Base-by-base conservation (phyloP, 2,797 vertebrate species). In the Peromyscus eremicus region DNA sequence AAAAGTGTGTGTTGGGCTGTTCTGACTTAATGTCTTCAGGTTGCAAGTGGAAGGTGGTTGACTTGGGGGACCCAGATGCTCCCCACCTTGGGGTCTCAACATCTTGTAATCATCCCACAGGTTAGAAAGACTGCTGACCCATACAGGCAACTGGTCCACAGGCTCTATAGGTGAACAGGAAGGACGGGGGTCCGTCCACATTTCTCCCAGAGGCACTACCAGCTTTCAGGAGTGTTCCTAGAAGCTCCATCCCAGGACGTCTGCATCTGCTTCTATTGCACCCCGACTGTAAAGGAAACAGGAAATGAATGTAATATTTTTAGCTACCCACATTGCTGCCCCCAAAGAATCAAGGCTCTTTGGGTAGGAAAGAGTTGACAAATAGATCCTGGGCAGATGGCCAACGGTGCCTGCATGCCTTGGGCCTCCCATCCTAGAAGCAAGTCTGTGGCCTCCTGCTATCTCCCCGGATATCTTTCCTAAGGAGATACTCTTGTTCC, bases 331-430 rank as follows among this genome's bases (percentile, higher is more conserved):
- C 62, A 57, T 27, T 13, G 46, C 32, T 89, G 77, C 32, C 76
- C 73, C 83, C 5, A 17, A 79, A 93, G 88, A 92, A 77, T 70
- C 40, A 82, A 82, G 17, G 52, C 82, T 94, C n/a, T 94, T 70
- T 68, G 83, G 32, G 60, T 68, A 94, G 93, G 55, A 92, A 89
- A 83, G 83, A 76, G 55, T n/a, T 87, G 52, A 92, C 96, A 89
- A 70, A 34, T 75, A 21, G 81, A 52, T 57, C 81, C 37, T 66
- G 57, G 90, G 25, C 55, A 37, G 52, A 55, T 10, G 71, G 76
- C 90, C 57, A 49, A n/a, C 57, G 43, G 66, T 19, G 21, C 43
- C 88, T 10, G 2, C 55, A 70, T 14, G 10, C 55, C 34, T 70
- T 8, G 32, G 75, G 32, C 49, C 14, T 40, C 57, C 52, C 34